Base-by-base conservation (phyloP, 2,113 vertebrate genomes). In the Camelus dromedarius region DNA sequence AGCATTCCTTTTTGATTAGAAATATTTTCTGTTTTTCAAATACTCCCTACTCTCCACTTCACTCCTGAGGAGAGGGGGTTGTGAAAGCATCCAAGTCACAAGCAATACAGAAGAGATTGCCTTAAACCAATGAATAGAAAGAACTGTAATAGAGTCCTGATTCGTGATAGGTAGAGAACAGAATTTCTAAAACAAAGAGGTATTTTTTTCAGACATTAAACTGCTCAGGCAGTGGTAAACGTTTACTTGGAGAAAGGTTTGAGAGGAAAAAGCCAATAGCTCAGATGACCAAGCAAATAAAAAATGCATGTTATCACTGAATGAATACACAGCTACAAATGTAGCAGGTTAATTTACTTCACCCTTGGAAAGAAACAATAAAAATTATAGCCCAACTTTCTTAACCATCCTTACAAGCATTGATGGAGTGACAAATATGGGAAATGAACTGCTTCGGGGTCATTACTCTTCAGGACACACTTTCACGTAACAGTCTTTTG, bases 291-390 rank as follows among this genome's bases (percentile, higher is more conserved):
- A 84, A 70, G 19, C 24, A 46, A 97, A 87, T 92, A 82, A 96
- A 97, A 96, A 96, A 79, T 89, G 50, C n/a, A 91, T 93, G 72
- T 67, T 86, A 66, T 93, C 81, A 28, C 52, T 73, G 48, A 92
- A 26, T 60, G 76, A 96, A 95, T 92, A 58, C 79, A 26, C n/a
- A 80, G n/a, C 73, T 89, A 93, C 81, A 97, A 67, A 86, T 67
- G 13, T 60, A 90, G 48, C 70, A 96, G 48, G 9, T 81, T 87
- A 79, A 95, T 75, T 92, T 67, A 92, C 46, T 79, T 86, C 69
- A 91, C 46, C 46, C 76, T 95, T 24, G 48, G 88, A 84, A 16
- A 81, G 50, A 94, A 92, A 95, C 46, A 69, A 50, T 69, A 69
- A 42, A 30, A 22, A 76, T 30, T 38, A 56, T 16, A 73, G 46